These are phyloP conservation scores for Meliscaeva auricollis DNA, from an alignment of 2,888 invertebrate species.

Conservation along the genomic window DNA sequence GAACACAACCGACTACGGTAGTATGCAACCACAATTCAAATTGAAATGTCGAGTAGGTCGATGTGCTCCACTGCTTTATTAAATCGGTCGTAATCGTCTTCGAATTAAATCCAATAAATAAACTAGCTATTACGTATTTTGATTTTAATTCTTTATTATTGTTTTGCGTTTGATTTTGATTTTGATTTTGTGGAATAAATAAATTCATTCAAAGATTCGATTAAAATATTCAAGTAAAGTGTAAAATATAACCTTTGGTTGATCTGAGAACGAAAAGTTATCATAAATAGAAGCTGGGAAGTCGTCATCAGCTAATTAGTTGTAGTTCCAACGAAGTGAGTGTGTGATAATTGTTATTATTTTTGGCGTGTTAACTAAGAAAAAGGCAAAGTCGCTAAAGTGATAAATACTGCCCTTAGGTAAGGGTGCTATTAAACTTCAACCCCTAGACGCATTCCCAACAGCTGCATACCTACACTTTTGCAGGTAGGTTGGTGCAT, in stretches of 20 bases:
- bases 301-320: not conserved
- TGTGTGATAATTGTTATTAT: slow-evolving; percentile 3
- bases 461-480: slow-evolving; percentile 13
- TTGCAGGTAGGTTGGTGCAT: slow-evolving; percentile 40
- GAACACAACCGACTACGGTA: slow-evolving; percentile 32
- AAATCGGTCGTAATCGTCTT: slow-evolving; percentile 28
- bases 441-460: not conserved
- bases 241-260: not conserved
- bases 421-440: slow-evolving; percentile 13
- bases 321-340: slow-evolving; percentile 3
- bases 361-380: slow-evolving; percentile 11
- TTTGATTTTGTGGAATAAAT: not conserved
- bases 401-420: slow-evolving; percentile 10
- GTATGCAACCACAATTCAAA: slow-evolving; percentile 61
- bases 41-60: slow-evolving; percentile 62
- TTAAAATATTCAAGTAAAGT: not conserved
- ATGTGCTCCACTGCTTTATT: slow-evolving; percentile 25
- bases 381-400: slow-evolving; percentile 11
- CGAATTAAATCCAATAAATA: slow-evolving; percentile 25
- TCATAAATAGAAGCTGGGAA: too few relatives aligned
- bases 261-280: not conserved
- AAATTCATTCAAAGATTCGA: not conserved
- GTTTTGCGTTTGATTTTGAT: slow-evolving; percentile 6
- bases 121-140: slow-evolving; percentile 19
- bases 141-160: not conserved